These are phyloP conservation scores for Luscinia megarhynchos DNA, from an alignment of 2,797 vertebrate species.

Conservation along the genomic window DNA sequence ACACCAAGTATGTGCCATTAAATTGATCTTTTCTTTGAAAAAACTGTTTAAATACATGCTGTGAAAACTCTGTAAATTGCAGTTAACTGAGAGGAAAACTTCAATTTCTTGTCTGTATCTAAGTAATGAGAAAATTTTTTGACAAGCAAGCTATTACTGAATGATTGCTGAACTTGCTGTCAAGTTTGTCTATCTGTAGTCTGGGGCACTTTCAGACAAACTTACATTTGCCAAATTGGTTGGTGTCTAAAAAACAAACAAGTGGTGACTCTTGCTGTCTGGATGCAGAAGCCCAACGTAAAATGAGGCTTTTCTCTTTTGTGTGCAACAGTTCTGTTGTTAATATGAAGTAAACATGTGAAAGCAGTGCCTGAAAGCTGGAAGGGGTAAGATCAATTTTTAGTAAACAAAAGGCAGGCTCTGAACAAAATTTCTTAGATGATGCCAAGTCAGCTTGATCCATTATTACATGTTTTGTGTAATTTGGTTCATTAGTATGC, in stretches of 20 bases:
- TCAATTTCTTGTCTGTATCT: not conserved
- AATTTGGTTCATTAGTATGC: not conserved
- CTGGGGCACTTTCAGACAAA: not conserved
- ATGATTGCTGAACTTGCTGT: not conserved
- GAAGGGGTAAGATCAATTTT: not conserved
- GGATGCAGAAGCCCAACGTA: not conserved
- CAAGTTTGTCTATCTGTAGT: not conserved
- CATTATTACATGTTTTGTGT: not conserved
- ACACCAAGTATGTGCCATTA: constrained; percentile 82
- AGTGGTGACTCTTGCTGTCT: not conserved
- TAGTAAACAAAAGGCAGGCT: not conserved
- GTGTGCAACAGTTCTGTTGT: not conserved
- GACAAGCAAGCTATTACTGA: not conserved
- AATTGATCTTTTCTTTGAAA: not conserved
- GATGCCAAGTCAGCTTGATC: not conserved
- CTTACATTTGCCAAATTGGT: not conserved
- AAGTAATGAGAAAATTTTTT: not conserved
- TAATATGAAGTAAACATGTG: not conserved
- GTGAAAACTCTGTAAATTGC: not conserved
- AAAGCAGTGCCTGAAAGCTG: not conserved
- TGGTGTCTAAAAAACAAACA: not conserved
- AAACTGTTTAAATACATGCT: not conserved
- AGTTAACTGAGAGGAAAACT: not conserved
- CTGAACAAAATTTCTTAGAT: not conserved
- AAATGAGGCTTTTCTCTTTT: not conserved